Base-by-base conservation (phyloP, 2,113 vertebrate genomes). In the Grammomys surdaster region DNA sequence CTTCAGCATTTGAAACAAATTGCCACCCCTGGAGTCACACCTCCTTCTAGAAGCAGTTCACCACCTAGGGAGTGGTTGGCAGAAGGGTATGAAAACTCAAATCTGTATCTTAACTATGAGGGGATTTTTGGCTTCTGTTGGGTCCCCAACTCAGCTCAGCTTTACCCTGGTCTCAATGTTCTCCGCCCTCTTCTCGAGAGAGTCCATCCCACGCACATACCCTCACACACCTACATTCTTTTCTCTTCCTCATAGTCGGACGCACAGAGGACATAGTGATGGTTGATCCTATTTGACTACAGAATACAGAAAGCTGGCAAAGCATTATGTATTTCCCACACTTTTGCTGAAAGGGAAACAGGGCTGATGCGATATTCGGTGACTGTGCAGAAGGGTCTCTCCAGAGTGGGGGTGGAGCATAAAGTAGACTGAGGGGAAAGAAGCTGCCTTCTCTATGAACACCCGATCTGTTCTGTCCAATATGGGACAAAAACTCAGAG, bases 31-130 rank as follows among this genome's bases (percentile, higher is more conserved):
- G 8, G 86, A 54, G 72, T 54, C 48, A 36, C 8, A 43, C 43
- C 56, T 58, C 56, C 36, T 85, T 84, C 63, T 73, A 94, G 56
- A 40, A 3, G n/a, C 40, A 89, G 46, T 14, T 51, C 20, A 54
- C 36, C 3, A 51, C 43, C 2, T 48, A 58, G 0, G 0, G 9
- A 51, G 0, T 9, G 26, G 77, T n/a, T 7, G 7, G 4, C 3
- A 13, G 8, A 8, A 24, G 4, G 7, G 1, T 17, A 8, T 20
- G 46, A 65, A 72, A 31, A 4, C 4, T n/a, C 13, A 76, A 46
- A 26, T 31, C 10, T 22, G 20, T 2, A 1, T 88, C 43, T 65
- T 56, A 91, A 11, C 17, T 8, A 12, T 16, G 8, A 89, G 89
- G 40, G 46, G 40, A 36, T 36, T 22, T 26, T 10, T n/a, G 75